Evolutionary conservation across 2,888 invertebrate genomes (phyloP), one percentile per base, ranked within the genome.

Genomic region (Fabriciana adippe): DNA sequence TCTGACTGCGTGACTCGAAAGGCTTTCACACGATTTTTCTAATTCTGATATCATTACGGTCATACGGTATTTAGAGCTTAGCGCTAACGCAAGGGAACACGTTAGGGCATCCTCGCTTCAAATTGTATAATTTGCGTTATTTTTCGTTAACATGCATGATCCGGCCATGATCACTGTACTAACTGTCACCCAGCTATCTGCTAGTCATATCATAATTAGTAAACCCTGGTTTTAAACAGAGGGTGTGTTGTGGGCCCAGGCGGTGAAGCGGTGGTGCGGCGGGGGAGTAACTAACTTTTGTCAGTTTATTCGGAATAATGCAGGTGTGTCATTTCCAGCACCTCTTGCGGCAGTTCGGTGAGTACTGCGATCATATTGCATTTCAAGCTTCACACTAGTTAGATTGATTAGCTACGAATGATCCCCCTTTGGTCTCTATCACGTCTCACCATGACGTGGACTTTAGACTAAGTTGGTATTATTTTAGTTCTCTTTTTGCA

Each of bases 271-370:
- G 81, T 80, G 84, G 81, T 80, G 85, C 84, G 77, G 75, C 83
- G 76, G 80, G 83, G 79, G 78, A 80, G 78, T 87, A 81, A 81
- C 85, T 88, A 84, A 81, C 85, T 88, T 86, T 85, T 82, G 83
- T 83, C 79, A 80, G 85, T 87, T 86, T 81, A 84, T 83, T 86
- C 82, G 85, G 88, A 82, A 92, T 86, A 85, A 93, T 93, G 93
- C 93, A 93, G 88, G 93, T 93, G 88, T 93, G 93, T 89, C 93
- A 93, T 92, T 93, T 93, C 92, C 93, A 93, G 85, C 93, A 93
- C 78, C 92, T 93, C 70, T 80, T 93, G 80, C 86, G 93, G 83
- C 93, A 92, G 85, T 90, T 93, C 86, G 93, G 93, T 93, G 87
- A 93, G 93, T 93, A 85, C 75, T 76, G 81, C 77, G 80, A 75